Evolutionary conservation across 1,140 invertebrate genomes (phyloP).

Genomic region (Parapsyche elsis): DNA sequence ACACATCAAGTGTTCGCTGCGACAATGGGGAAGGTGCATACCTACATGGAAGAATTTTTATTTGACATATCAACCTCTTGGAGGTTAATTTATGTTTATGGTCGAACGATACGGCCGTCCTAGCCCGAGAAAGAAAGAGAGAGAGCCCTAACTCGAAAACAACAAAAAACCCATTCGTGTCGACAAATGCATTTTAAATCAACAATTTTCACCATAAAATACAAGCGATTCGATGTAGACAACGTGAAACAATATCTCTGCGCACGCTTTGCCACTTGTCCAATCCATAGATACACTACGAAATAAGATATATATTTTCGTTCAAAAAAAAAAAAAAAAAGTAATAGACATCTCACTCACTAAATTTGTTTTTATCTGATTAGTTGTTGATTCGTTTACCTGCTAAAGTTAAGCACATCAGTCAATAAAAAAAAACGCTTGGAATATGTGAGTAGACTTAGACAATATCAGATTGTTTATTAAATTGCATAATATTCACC

Average conservation of each 20-base stretch:
- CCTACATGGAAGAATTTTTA: conserved; percentile 44
- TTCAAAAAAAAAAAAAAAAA: too few species aligned
- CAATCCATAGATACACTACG: not conserved
- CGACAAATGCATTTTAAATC: conserved; percentile 35
- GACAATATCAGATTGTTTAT: too few species aligned
- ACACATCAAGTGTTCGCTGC: conserved; percentile 27
- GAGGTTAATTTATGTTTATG: conserved; percentile 33
- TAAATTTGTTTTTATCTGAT: too few species aligned
- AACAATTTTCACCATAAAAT: conserved; percentile 27
- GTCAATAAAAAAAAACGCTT: too few species aligned
- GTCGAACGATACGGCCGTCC: conserved; percentile 22
- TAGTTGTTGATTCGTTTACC: too few species aligned
- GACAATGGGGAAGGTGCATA: conserved; percentile 32
- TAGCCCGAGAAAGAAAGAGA: not conserved
- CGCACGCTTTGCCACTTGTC: too few species aligned
- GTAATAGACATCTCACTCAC: too few species aligned
- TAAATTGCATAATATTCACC: too few species aligned
- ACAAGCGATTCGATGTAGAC: not conserved
- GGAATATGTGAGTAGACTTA: too few species aligned
- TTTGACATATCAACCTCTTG: conserved; percentile 41
- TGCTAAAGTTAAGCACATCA: too few species aligned
- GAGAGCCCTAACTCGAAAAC: not conserved
- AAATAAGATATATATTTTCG: not conserved
- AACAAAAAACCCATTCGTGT: not conserved
- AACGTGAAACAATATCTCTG: not conserved